phyloP scores from a whole-genome alignment of 2,797 vertebrate species.

The Squalus acanthias region DNA sequence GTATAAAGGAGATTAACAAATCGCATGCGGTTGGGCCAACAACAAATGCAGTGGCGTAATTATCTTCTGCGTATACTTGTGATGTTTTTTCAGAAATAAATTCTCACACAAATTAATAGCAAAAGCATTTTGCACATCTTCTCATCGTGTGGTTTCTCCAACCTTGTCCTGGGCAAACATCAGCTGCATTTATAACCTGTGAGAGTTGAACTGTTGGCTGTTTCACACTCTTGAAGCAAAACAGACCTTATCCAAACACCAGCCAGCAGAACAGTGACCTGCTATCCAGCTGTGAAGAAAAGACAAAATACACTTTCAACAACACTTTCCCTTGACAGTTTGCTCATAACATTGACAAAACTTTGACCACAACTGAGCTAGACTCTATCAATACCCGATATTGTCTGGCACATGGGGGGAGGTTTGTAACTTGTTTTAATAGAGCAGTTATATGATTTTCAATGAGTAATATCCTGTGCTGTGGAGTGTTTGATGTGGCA shows the following conservation, averaged over 20 bases:
- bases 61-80: neutral
- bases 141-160: neutral
- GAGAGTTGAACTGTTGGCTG: neutral
- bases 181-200: too few relatives aligned
- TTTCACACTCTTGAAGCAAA: slow-evolving; percentile 33
- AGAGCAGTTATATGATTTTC: neutral
- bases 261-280: neutral
- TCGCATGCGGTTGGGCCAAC: neutral
- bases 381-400: slow-evolving; percentile 25
- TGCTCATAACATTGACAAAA: slow-evolving; percentile 30
- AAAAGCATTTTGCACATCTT: neutral
- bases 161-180: neutral
- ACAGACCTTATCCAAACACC: slow-evolving; percentile 36
- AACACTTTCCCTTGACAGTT: slow-evolving; percentile 4
- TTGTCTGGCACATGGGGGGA: neutral
- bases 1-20: neutral
- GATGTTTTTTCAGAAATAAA: neutral
- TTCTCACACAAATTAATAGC: neutral
- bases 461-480: neutral
- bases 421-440: neutral
- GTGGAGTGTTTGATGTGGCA: neutral
- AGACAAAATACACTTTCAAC: slow-evolving; percentile 10
- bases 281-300: slow-evolving; percentile 32
- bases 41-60: neutral
- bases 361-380: neutral